These are phyloP conservation scores for Ceratina australensis DNA, from an alignment of 1,140 invertebrate genomes.

Conservation along the genomic window DNA sequence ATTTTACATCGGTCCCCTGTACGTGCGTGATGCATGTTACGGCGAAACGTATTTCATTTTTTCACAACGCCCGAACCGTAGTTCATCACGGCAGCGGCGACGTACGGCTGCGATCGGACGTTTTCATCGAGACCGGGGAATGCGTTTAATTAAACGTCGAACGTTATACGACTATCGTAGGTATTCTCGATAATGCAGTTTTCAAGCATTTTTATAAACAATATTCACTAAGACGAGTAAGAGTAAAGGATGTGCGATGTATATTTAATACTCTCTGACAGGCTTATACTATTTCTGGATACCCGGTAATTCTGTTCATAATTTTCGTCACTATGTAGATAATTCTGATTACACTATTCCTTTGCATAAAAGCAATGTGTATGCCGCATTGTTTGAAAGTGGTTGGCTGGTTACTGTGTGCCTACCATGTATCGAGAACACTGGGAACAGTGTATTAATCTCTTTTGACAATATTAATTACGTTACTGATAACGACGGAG, in stretches of 20 bases:
- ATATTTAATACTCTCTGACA: not conserved
- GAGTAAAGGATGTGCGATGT: too few species aligned
- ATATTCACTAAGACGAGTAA: not conserved
- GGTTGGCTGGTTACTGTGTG: too few species aligned
- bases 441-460: not conserved
- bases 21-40: not conserved
- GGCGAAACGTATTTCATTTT: not conserved
- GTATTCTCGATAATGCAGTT: not conserved
- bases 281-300: not conserved
- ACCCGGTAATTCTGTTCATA: too few species aligned
- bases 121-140: not conserved
- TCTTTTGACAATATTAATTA: conserved; percentile 39
- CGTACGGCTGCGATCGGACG: not conserved
- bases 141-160: conserved; percentile 4
- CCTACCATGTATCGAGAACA: not conserved
- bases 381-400: not conserved
- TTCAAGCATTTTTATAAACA: not conserved
- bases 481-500: not conserved
- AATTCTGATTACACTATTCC: too few species aligned
- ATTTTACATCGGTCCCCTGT: not conserved
- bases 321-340: not conserved
- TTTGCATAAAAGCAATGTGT: not conserved
- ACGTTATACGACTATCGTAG: not conserved
- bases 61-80: too few species aligned
- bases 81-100: not conserved